Conservation (phyloP, 2,888 invertebrate genomes). For the Microplitis deprimator region DNA sequence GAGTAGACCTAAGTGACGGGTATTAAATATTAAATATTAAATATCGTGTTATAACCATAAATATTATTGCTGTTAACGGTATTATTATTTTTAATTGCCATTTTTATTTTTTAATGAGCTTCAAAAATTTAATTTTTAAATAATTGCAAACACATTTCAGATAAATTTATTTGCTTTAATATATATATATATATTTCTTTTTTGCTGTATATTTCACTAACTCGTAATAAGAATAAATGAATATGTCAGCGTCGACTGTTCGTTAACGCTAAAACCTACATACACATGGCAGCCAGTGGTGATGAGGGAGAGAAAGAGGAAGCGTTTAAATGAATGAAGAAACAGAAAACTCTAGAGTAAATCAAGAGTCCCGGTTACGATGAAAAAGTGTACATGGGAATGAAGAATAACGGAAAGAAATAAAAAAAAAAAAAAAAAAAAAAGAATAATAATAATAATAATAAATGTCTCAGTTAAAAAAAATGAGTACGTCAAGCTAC, state of each 20-base stretch:
- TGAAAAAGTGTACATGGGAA: background rate
- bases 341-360: constrained; percentile 4
- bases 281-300: background rate
- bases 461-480: background rate
- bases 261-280: constrained; percentile 47
- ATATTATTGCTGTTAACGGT: constrained; percentile 1
- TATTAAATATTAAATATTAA: constrained; percentile 29
- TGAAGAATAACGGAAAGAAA: background rate
- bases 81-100: background rate
- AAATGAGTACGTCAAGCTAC: constrained; percentile 11
- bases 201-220: no score
- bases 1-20: constrained; percentile 25
- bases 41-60: background rate
- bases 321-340: constrained; percentile 35
- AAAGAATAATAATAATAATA: background rate
- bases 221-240: constrained; percentile 34
- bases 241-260: constrained; percentile 42
- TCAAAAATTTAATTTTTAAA: background rate
- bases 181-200: no score
- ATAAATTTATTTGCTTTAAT: no score
- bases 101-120: background rate
- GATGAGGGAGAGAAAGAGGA: constrained; percentile 25
- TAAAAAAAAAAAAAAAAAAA: background rate
- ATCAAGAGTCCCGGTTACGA: background rate
- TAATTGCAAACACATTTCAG: constrained; percentile 13